Percentiles rank a stretch among this genome's conserved stretches.
phyloP scores from a whole-genome alignment of 2,113 vertebrate species.

The Craseonycteris thonglongyai region DNA sequence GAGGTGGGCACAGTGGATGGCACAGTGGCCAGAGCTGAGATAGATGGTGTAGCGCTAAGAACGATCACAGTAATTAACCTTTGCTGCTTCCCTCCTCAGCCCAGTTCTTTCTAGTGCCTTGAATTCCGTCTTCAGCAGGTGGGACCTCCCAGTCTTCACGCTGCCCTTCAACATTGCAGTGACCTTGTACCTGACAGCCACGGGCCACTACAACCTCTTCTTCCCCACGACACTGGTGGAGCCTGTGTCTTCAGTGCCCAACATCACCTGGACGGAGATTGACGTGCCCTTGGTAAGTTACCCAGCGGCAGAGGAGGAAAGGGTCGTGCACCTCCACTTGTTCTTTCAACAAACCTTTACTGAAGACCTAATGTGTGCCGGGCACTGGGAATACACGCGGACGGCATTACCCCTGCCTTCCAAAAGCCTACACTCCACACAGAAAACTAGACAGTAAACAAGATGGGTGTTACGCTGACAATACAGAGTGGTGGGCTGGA shows the following conservation, averaged over 20 bases:
- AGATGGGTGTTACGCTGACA: background rate
- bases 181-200: slow-evolving; percentile 88
- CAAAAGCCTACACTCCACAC: background rate
- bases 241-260: slow-evolving; percentile 80
- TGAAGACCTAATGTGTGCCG: background rate
- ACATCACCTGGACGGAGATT: slow-evolving; percentile 88
- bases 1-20: background rate
- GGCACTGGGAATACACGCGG: background rate
- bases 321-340: background rate
- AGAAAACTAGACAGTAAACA: background rate
- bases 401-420: background rate
- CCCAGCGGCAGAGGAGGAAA: background rate
- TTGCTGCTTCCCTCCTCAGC: slow-evolving; percentile 69
- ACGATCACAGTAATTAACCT: background rate
- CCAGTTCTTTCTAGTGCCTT: slow-evolving; percentile 88
- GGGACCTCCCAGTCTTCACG: slow-evolving; percentile 91
- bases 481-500: background rate
- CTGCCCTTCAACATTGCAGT: slow-evolving; percentile 90
- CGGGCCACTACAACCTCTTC: slow-evolving; percentile 88
- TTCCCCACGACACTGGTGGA: slow-evolving; percentile 86
- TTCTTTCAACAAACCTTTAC: background rate
- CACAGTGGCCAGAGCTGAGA: background rate
- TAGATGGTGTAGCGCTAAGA: background rate
- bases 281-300: slow-evolving; percentile 81
- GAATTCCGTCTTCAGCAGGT: slow-evolving; percentile 86